A percentile compares a stretch with the other conserved stretches of the same genome.
Evolutionary conservation across 2,113 vertebrate genomes (phyloP).

Genomic region (Furnarius figulus): DNA sequence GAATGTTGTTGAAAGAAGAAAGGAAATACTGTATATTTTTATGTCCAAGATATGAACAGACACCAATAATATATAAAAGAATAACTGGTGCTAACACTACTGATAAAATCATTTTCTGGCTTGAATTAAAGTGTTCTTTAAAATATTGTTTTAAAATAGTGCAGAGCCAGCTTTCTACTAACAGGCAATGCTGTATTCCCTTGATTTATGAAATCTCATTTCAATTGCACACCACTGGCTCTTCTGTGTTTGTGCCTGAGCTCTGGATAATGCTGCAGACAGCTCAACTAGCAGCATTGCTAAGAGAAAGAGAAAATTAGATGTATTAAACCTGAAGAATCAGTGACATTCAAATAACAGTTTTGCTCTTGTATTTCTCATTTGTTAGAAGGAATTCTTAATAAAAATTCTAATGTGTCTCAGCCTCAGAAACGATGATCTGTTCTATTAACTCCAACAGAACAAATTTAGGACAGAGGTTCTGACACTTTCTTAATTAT

Average conservation of each 20-base stretch:
- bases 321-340: constrained; percentile 31
- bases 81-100: neutral
- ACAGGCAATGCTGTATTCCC: neutral
- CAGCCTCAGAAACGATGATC: constrained; percentile 27
- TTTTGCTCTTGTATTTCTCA: constrained; percentile 49
- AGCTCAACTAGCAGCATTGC: neutral
- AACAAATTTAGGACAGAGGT: neutral
- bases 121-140: constrained; percentile 7
- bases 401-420: constrained; percentile 23
- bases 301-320: constrained; percentile 28
- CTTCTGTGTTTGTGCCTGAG: constrained; percentile 13
- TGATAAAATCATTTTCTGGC: constrained; percentile 6
- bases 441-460: neutral
- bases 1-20: neutral
- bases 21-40: neutral
- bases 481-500: constrained; percentile 33
- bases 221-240: constrained; percentile 35
- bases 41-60: neutral
- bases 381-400: constrained; percentile 32
- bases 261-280: constrained; percentile 22
- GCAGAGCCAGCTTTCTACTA: neutral
- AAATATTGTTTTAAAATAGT: constrained; percentile 19
- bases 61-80: neutral
- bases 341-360: constrained; percentile 37
- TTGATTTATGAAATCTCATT: constrained; percentile 60